Percentiles rank a stretch among this genome's conserved stretches.
These are phyloP conservation scores for Protobothrops flavoviridis DNA, from an alignment of 2,113 vertebrate species.

Conservation along the genomic window DNA sequence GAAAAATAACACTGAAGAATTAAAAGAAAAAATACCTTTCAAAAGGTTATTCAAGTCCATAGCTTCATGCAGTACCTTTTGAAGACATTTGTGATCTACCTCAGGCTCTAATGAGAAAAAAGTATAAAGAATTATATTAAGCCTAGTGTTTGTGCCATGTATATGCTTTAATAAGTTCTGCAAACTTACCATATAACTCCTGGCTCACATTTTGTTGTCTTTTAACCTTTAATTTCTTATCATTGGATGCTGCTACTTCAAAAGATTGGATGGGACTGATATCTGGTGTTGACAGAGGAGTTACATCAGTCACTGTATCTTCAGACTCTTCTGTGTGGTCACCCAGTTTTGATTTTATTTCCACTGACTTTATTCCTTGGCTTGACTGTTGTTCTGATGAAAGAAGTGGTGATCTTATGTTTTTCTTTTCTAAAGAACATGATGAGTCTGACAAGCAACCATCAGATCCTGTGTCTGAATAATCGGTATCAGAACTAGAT, in stretches of 20 bases:
- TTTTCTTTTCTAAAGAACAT: slow-evolving; percentile 58
- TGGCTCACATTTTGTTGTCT: slow-evolving; percentile 73
- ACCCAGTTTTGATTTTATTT: slow-evolving; percentile 43
- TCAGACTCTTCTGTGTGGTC: slow-evolving; percentile 75
- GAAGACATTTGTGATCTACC: slow-evolving; percentile 62
- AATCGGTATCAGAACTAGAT: slow-evolving; percentile 73
- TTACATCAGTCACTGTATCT: slow-evolving; percentile 87
- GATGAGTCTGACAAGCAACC: slow-evolving; percentile 62
- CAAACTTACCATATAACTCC: slow-evolving; percentile 66
- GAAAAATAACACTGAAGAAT: neutral
- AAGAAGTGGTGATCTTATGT: slow-evolving; percentile 39
- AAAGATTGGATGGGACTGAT: slow-evolving; percentile 81
- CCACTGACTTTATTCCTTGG: slow-evolving; percentile 49
- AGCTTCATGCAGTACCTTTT: slow-evolving; percentile 75
- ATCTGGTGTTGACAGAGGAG: slow-evolving; percentile 85
- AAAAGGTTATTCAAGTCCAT: slow-evolving; percentile 80
- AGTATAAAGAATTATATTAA: neutral
- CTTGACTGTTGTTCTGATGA: slow-evolving; percentile 66
- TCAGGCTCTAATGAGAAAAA: slow-evolving; percentile 62
- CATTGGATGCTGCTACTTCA: slow-evolving; percentile 71
- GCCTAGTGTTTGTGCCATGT: neutral
- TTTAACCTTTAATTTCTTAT: slow-evolving; percentile 71
- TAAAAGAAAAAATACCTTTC: slow-evolving; percentile 71
- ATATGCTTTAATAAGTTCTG: slow-evolving; percentile 35
- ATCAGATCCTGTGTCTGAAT: slow-evolving; percentile 71